Base-by-base conservation (phyloP, 2,797 vertebrate species). In the Sebastes diploproa region DNA sequence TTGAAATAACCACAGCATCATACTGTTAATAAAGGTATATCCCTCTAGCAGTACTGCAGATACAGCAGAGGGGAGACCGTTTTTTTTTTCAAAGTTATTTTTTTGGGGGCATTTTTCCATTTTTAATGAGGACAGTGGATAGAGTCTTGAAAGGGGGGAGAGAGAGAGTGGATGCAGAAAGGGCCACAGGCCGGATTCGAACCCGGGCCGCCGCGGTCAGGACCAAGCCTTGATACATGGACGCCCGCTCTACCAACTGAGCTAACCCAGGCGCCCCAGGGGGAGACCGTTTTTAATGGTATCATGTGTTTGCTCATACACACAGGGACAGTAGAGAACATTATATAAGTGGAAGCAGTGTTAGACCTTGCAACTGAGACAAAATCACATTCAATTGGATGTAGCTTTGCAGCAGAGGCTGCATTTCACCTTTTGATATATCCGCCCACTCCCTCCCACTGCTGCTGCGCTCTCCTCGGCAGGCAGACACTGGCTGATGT, bases 361-460 rank as follows among this genome's bases (percentile, higher is more conserved):
- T 62, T 79, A 72, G 75, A 89, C 72, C 78, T 78, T 77, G 80
- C 79, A 91, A 86, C 78, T 78, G 76, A 91, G 82, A 90, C 77
- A 84, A 90, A 90, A 89, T 89, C 67, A 59, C 76, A 86, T 90
- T 89, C 79, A 83, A 71, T 38, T 88, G 80, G 77, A 86, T 86
- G 77, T 77, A 90, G 91, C 84, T 92, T 86, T 93, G 89, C 88
- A 73, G 91, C 78, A 92, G 86, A 94, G 74, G 85, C 79, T 87
- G 83, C 78, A 75, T 91, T 92, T 93, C 91, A 94, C 90, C 89
- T 92, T 93, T 93, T 91, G 91, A 92, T 91, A 89, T 88, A 87
- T 86, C 88, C 89, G 12, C 94, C 94, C 88, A 95, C 94, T 91
- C 62, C 90, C 92, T 89, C 93, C 94, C 86, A 93, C 94, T 88